Evolutionary conservation across 2,113 vertebrate species (phyloP).

Genomic region (Formicarius rufipectus): DNA sequence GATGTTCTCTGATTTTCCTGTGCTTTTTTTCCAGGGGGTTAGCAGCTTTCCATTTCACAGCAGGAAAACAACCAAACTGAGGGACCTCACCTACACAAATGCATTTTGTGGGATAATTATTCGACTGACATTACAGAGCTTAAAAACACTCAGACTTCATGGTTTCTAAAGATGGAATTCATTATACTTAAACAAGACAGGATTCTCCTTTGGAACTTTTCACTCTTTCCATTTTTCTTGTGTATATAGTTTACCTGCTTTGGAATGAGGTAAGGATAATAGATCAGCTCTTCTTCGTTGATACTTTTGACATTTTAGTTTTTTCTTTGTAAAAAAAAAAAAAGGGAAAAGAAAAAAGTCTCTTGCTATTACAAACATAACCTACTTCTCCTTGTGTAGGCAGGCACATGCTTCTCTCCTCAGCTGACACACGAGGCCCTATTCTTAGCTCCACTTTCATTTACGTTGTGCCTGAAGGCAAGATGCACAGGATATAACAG

Average conservation of each 20-base stretch:
- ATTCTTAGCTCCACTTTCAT: conserved; percentile 58
- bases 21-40: conserved; percentile 33
- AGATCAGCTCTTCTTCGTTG: conserved; percentile 40
- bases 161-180: conserved; percentile 63
- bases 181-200: conserved; percentile 60
- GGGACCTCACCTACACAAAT: conserved; percentile 66
- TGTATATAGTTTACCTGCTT: conserved; percentile 62
- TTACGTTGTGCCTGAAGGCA: conserved; percentile 37
- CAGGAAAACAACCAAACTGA: conserved; percentile 59
- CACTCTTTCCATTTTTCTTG: conserved; percentile 51
- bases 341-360: conserved; percentile 27
- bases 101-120: conserved; percentile 66
- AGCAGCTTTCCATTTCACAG: conserved; percentile 62
- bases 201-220: conserved; percentile 57
- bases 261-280: conserved; percentile 41
- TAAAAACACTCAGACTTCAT: conserved; percentile 2
- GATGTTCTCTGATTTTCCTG: not conserved
- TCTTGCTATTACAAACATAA: conserved; percentile 54
- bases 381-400: conserved; percentile 67
- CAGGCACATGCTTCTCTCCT: conserved; percentile 37
- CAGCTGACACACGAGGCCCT: conserved; percentile 44
- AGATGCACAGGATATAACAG: conserved; percentile 42
- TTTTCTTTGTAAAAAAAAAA: not conserved
- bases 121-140: conserved; percentile 56
- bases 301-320: conserved; percentile 53